Base-by-base conservation (phyloP, 2,888 invertebrate species). In the Acanthopleura granulata region DNA sequence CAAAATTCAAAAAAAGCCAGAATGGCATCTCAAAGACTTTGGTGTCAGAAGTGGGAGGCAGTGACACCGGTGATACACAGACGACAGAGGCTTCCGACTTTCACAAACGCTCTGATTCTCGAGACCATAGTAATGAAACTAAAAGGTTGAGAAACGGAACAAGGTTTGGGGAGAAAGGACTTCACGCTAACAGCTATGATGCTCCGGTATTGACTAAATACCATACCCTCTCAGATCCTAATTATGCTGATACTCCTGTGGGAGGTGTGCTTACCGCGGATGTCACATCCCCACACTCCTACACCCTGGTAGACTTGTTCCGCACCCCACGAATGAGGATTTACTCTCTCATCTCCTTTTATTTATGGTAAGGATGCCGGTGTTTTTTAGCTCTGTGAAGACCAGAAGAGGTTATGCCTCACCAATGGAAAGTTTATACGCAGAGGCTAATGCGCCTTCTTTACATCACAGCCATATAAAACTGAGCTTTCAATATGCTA, bases 321-420 rank as follows among this genome's bases (percentile, higher is more conserved):
- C 76, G 75, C 27, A 82, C 83, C 11, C 78, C 83, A 30, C 80
- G 78, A 25, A 80, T 86, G n/a, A 76, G 84, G 61, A 62, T 83
- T 49, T 86, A 87, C 75, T 81, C 86, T 15, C 30, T 84, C n/a
- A 80, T 86, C 1, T 82, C 85, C 76, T 86, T 84, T 76, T 87
- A 83, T 77, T 74, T 86, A 30, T 86, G 83, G 87, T 87, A 77
- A 83, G 84, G 79, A 57, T 57, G 57, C 18, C 12, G 40, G 9
- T n/a, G 9, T 40, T 40, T 40, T 40, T 40, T 40, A 40, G 40
- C 40, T 40, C 9, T 40, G n/a, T n/a, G n/a, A n/a, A n/a, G n/a
- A n/a, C n/a, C n/a, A n/a, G n/a, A n/a, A n/a, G n/a, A n/a, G n/a
- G n/a, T n/a, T n/a, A n/a, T n/a, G n/a, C n/a, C 40, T 40, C 9